Percentiles rank a stretch among this genome's conserved stretches.
Evolutionary conservation across 2,888 invertebrate genomes (phyloP).

Genomic region (Ferrisia virgata): DNA sequence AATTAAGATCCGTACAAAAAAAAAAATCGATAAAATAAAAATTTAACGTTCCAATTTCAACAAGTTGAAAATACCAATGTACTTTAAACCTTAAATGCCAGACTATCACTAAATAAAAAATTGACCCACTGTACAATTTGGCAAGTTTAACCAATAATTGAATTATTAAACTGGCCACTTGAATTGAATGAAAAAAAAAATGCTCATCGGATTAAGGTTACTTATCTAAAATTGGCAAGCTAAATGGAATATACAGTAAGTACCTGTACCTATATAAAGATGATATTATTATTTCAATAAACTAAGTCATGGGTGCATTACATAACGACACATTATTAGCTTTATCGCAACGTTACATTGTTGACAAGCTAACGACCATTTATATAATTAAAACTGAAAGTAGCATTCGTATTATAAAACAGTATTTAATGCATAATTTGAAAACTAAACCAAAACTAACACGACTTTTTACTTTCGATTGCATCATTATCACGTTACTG

Average conservation of each 20-base stretch:
- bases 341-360: background rate
- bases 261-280: background rate
- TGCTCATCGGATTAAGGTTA: background rate
- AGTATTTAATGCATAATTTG: conserved; percentile 9
- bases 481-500: conserved; percentile 12
- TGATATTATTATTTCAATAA: conserved; percentile 31
- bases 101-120: no score
- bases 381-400: conserved; percentile 28
- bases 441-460: conserved; percentile 20
- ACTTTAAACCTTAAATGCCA: background rate
- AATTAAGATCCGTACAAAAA: background rate
- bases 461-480: conserved; percentile 33
- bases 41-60: no score
- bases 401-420: background rate
- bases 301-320: conserved; percentile 12
- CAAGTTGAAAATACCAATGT: background rate
- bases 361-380: conserved; percentile 27
- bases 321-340: background rate
- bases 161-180: background rate
- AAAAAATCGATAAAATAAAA: no score
- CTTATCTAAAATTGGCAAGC: background rate
- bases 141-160: background rate
- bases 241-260: background rate
- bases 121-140: background rate
- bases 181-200: background rate